Evolutionary conservation across 2,888 invertebrate species (phyloP).

Genomic region (Catonia carolina): DNA sequence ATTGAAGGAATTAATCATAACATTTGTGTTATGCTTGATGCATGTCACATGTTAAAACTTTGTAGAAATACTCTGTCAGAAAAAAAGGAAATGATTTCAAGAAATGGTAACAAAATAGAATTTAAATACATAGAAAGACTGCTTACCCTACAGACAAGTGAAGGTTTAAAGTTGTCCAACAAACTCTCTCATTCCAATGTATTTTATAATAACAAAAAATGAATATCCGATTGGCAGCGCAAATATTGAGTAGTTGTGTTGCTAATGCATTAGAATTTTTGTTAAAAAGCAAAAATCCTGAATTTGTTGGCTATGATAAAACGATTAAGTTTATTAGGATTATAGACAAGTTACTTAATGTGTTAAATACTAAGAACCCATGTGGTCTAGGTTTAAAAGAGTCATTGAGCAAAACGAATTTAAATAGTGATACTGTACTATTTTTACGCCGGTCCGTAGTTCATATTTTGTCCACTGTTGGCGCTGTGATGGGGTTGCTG

Average conservation of each 20-base stretch:
- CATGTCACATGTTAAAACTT: slow-evolving; percentile 36
- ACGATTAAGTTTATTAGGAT: slow-evolving; percentile 17
- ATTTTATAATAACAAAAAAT: slow-evolving; percentile 20
- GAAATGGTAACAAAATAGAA: slow-evolving; percentile 17
- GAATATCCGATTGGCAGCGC: slow-evolving; percentile 10
- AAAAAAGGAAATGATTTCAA: slow-evolving; percentile 16
- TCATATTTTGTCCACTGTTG: too few relatives aligned
- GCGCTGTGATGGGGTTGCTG: too few relatives aligned
- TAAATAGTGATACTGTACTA: too few relatives aligned
- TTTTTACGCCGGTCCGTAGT: too few relatives aligned
- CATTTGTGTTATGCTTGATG: slow-evolving; percentile 26
- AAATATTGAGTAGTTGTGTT: slow-evolving; percentile 9
- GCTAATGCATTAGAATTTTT: slow-evolving; percentile 15
- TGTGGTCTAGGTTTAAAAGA: slow-evolving; percentile 8
- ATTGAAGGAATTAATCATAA: slow-evolving; percentile 15
- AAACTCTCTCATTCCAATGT: slow-evolving; percentile 31
- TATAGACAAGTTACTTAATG: slow-evolving; percentile 18
- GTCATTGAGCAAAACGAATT: too few relatives aligned
- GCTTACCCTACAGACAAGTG: slow-evolving; percentile 24
- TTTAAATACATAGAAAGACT: slow-evolving; percentile 32
- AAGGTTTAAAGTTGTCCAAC: slow-evolving; percentile 31
- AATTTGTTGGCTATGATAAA: slow-evolving; percentile 10
- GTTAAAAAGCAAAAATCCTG: neutral
- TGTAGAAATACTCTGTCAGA: slow-evolving; percentile 32
- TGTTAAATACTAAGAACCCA: slow-evolving; percentile 14